Percentiles rank a stretch among this genome's conserved stretches.
Evolutionary conservation across 2,888 invertebrate genomes (phyloP).

Genomic region (Caenorhabditis japonica): DNA sequence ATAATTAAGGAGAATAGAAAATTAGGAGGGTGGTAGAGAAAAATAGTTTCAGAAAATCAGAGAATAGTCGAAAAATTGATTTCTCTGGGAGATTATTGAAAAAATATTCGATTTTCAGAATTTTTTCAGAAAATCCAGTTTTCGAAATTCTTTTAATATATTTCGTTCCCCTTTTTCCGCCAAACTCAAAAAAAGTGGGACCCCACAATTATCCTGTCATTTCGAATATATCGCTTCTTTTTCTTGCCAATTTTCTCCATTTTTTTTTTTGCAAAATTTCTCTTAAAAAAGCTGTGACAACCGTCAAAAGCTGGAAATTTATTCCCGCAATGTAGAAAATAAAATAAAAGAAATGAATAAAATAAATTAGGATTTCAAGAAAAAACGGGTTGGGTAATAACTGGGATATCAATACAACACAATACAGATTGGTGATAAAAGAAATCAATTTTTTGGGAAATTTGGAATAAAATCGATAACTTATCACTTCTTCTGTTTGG

Average conservation of each 20-base stretch:
- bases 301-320: no score
- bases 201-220: constrained; percentile 40
- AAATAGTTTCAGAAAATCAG: no score
- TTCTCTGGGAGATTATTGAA: no score
- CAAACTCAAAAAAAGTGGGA: not conserved
- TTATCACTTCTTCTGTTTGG: constrained; percentile 46
- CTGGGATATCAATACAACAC: constrained; percentile 41
- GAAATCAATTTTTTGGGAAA: no score
- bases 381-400: constrained; percentile 21
- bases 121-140: no score
- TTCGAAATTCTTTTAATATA: not conserved
- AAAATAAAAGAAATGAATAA: constrained; percentile 27
- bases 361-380: constrained; percentile 47
- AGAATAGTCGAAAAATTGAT: no score
- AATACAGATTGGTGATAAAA: no score
- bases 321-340: constrained; percentile 19
- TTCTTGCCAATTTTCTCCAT: constrained; percentile 1
- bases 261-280: not conserved
- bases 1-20: no score
- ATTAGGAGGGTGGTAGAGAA: no score
- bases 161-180: constrained; percentile 20
- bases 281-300: not conserved
- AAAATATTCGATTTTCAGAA: no score
- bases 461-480: not conserved
- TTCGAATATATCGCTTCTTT: constrained; percentile 31